phyloP scores from a whole-genome alignment of 1,140 invertebrate species.

The Drosophila paulistorum region DNA sequence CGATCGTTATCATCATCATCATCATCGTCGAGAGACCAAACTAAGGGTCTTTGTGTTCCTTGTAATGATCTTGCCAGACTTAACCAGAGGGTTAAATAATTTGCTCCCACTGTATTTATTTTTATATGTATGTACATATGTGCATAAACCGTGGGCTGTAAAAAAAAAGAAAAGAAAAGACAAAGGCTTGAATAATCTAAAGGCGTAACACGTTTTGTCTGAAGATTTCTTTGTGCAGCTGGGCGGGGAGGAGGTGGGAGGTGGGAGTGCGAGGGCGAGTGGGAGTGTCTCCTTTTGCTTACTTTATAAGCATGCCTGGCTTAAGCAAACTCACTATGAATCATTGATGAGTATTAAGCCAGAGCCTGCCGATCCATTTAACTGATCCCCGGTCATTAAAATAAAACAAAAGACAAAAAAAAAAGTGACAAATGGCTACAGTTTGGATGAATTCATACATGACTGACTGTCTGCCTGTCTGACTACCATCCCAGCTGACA shows the following conservation, averaged over 20 bases:
- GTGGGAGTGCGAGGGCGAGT: neutral
- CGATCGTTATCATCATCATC: neutral
- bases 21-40: no score
- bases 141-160: slow-evolving; percentile 36
- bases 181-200: slow-evolving; percentile 21
- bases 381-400: neutral
- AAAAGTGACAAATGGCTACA: neutral
- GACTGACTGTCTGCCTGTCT: neutral
- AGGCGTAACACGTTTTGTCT: slow-evolving; percentile 22
- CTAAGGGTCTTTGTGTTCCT: slow-evolving; percentile 11
- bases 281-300: slow-evolving; percentile 30
- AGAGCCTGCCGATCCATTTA: slow-evolving; percentile 6
- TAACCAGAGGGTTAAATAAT: slow-evolving; percentile 48
- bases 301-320: neutral
- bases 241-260: neutral
- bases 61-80: slow-evolving; percentile 13
- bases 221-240: slow-evolving; percentile 20
- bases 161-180: neutral
- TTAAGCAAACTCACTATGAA: slow-evolving; percentile 38
- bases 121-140: slow-evolving; percentile 38
- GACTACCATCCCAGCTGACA: slow-evolving; percentile 17
- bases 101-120: slow-evolving; percentile 51
- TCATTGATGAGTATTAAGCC: slow-evolving; percentile 49
- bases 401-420: neutral
- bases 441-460: neutral